Conservation (phyloP, 2,797 vertebrate species). For the Melanotaenia boesemani region DNA sequence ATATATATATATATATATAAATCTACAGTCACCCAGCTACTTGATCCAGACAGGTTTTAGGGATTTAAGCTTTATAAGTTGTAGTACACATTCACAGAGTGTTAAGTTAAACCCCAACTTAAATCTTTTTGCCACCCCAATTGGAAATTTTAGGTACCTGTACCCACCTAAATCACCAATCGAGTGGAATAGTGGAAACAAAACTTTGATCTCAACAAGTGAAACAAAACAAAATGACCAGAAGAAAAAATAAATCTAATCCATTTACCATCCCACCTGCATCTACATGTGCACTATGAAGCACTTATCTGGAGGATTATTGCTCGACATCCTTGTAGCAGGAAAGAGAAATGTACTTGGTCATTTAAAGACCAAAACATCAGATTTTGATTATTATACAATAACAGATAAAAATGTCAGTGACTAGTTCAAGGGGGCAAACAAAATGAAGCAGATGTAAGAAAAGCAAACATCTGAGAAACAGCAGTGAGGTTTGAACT, state of each 20-base stretch:
- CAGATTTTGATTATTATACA: not conserved
- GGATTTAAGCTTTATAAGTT: not conserved
- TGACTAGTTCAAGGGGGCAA: not conserved
- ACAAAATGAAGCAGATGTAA: slow-evolving; percentile 31
- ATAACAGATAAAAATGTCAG: slow-evolving; percentile 24
- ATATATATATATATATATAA: no score
- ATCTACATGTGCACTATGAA: not conserved
- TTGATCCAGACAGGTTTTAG: not conserved
- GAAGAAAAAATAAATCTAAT: no score
- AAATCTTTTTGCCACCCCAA: not conserved
- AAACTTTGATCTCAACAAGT: not conserved
- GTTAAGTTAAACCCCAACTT: not conserved
- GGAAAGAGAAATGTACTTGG: not conserved
- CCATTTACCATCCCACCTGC: no score
- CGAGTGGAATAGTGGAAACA: not conserved
- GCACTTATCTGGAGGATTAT: not conserved
- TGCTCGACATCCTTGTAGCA: not conserved
- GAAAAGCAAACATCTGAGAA: slow-evolving; percentile 45
- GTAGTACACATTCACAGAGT: not conserved
- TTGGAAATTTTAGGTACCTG: not conserved
- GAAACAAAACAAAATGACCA: not conserved
- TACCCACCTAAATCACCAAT: not conserved
- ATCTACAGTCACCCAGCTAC: no score
- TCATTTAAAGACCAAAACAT: slow-evolving; percentile 3
- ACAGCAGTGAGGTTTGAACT: slow-evolving; percentile 41